These are phyloP conservation scores for Falco peregrinus DNA, from an alignment of 2,797 vertebrate species.

Conservation along the genomic window DNA sequence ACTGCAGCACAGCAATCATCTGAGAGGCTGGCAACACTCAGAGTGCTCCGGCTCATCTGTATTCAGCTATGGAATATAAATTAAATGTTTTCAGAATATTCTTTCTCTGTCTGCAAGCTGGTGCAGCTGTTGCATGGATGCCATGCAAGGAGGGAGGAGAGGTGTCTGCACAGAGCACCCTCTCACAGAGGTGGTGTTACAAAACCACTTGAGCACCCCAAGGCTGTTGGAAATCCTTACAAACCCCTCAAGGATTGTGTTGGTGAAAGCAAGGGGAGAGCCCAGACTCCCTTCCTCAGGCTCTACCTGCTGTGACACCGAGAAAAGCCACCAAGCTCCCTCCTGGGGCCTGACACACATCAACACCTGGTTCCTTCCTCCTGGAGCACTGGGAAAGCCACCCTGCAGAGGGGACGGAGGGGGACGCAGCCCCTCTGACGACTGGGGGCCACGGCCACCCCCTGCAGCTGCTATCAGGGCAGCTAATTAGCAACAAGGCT, in stretches of 20 bases:
- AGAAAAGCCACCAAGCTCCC: background rate
- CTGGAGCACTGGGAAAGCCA: background rate
- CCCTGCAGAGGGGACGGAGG: background rate
- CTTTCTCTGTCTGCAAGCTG: background rate
- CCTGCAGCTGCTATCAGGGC: background rate
- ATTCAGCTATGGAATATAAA: background rate
- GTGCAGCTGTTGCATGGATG: background rate
- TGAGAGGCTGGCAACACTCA: background rate
- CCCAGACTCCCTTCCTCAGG: background rate
- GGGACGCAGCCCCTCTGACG: rapidly evolving
- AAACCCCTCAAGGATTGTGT: background rate
- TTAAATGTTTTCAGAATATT: background rate
- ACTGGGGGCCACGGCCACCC: background rate
- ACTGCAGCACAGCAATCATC: background rate
- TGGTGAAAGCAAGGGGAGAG: background rate
- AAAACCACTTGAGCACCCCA: background rate
- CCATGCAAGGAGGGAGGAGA: background rate
- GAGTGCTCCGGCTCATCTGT: background rate
- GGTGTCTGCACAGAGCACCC: background rate
- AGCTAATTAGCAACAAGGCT: slow-evolving; percentile 10
- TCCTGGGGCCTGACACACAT: background rate
- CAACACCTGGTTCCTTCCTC: background rate
- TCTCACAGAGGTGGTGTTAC: background rate
- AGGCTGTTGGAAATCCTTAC: background rate
- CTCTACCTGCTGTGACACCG: background rate